Conservation (phyloP, 2,113 vertebrate genomes). For the Rhea americana region DNA sequence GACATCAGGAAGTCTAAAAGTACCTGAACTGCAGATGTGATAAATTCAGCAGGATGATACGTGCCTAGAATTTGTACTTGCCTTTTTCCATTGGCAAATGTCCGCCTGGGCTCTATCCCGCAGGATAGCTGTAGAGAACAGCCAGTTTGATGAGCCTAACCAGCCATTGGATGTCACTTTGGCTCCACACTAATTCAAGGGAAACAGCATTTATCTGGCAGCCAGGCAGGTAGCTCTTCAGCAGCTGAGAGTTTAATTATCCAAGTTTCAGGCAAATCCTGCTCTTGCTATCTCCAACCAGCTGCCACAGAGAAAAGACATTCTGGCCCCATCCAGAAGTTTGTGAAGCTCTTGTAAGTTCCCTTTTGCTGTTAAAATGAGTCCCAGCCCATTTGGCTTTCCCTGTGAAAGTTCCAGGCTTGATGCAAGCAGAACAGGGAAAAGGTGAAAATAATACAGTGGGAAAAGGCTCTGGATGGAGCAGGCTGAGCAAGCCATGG, state of each 20-base stretch:
- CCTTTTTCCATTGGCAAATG: slow-evolving; percentile 66
- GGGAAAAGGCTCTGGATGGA: slow-evolving; percentile 15
- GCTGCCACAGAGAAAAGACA: slow-evolving; percentile 65
- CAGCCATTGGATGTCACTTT: slow-evolving; percentile 74
- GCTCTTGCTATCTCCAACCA: slow-evolving; percentile 63
- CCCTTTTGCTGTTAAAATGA: slow-evolving; percentile 50
- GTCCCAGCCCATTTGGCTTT: slow-evolving; percentile 32
- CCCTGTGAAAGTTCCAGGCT: slow-evolving; percentile 34
- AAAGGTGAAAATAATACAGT: slow-evolving; percentile 5
- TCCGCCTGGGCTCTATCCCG: slow-evolving; percentile 50
- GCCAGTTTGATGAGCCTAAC: slow-evolving; percentile 70
- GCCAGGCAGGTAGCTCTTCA: slow-evolving; percentile 50
- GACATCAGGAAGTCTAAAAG: slow-evolving; percentile 69
- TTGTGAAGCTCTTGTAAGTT: slow-evolving; percentile 49
- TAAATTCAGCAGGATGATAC: slow-evolving; percentile 55
- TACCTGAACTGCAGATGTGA: slow-evolving; percentile 71
- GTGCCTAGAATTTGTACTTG: slow-evolving; percentile 48
- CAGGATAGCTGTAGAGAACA: slow-evolving; percentile 54
- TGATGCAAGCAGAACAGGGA: slow-evolving; percentile 23
- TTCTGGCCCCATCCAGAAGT: slow-evolving; percentile 64
- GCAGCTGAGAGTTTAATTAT: slow-evolving; percentile 71
- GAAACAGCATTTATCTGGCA: slow-evolving; percentile 71
- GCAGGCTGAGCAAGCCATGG: background rate
- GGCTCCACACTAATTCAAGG: slow-evolving; percentile 69
- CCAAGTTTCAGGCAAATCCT: slow-evolving; percentile 63